Evolutionary conservation across 2,797 vertebrate genomes (phyloP).

Genomic region (Pseudomugil gertrudae): DNA sequence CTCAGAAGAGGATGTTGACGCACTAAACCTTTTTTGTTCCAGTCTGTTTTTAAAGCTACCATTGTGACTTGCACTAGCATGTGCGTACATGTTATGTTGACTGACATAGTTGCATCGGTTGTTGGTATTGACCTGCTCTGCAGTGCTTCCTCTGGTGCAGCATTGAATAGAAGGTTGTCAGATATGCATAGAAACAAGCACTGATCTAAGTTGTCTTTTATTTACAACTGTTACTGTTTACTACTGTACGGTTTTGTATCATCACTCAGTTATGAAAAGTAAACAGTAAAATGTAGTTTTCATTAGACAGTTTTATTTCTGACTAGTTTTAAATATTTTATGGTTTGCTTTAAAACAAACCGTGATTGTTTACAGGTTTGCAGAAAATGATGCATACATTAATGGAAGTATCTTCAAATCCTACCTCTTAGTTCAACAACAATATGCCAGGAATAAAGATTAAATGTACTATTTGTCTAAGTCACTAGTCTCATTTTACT

Average conservation of each 20-base stretch:
- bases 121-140: neutral
- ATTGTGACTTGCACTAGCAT: neutral
- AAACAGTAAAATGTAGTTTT: too few species aligned
- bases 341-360: too few species aligned
- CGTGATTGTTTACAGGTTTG: neutral
- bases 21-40: neutral
- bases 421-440: neutral
- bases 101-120: neutral
- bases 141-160: neutral
- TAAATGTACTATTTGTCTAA: neutral
- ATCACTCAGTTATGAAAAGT: neutral
- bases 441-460: neutral
- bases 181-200: neutral
- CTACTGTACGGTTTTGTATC: neutral
- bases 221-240: too few species aligned
- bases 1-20: neutral
- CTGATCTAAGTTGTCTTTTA: neutral
- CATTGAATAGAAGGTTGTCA: neutral
- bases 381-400: neutral
- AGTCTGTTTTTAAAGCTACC: neutral
- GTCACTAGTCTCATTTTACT: neutral
- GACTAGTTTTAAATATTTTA: too few species aligned
- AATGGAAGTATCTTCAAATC: neutral
- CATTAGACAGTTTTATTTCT: too few species aligned
- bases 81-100: neutral